Evolutionary conservation across 2,888 invertebrate species (phyloP).

Genomic region (Xanthia togata): DNA sequence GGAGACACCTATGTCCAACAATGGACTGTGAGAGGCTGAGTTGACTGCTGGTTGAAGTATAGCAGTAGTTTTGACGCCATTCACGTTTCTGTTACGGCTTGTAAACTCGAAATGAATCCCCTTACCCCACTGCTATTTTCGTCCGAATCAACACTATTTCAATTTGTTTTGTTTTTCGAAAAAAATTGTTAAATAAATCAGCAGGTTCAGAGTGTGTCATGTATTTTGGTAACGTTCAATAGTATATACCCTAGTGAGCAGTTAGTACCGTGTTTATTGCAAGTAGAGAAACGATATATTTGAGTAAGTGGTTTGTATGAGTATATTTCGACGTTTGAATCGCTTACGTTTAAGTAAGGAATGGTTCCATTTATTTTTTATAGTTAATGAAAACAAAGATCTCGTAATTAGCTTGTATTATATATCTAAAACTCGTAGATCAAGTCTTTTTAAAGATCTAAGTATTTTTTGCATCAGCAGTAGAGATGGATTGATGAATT

Average conservation of each 20-base stretch:
- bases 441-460: too few species aligned
- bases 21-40: neutral
- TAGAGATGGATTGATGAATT: neutral
- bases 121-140: slow-evolving; percentile 26
- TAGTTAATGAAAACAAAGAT: neutral
- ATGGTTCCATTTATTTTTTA: neutral
- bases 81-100: slow-evolving; percentile 10
- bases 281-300: slow-evolving; percentile 29
- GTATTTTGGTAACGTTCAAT: slow-evolving; percentile 49
- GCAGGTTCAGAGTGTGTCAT: slow-evolving; percentile 42
- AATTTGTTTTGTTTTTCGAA: slow-evolving; percentile 57
- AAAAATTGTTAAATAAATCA: slow-evolving; percentile 55
- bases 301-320: slow-evolving; percentile 5
- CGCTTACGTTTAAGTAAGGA: neutral
- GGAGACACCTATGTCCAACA: neutral
- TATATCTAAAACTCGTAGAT: too few species aligned
- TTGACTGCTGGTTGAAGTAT: neutral
- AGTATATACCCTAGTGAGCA: slow-evolving; percentile 28
- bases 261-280: slow-evolving; percentile 31
- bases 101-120: slow-evolving; percentile 26
- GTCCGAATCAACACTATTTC: slow-evolving; percentile 32
- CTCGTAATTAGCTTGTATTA: neutral
- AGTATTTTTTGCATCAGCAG: too few species aligned
- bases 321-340: neutral
- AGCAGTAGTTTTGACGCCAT: neutral